Evolutionary conservation across 2,888 invertebrate species (phyloP).

Genomic region (Meandrusa payeni): DNA sequence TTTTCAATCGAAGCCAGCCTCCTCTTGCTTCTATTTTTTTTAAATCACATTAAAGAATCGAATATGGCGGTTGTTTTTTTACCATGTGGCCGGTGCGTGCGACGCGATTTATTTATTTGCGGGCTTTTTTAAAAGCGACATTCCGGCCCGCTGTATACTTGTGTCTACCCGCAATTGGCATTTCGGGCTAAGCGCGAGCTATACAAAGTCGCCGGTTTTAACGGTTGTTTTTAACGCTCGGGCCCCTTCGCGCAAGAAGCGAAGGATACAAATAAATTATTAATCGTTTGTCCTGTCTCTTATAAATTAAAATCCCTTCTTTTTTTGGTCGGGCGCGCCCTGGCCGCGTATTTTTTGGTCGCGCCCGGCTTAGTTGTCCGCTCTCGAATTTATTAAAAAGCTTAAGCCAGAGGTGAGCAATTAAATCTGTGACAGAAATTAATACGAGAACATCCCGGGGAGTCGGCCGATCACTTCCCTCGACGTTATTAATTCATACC

Average conservation of each 20-base stretch:
- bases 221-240: slow-evolving; percentile 80
- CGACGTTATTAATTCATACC: slow-evolving; percentile 58
- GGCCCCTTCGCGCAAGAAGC: slow-evolving; percentile 70
- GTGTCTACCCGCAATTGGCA: slow-evolving; percentile 81
- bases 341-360: slow-evolving; percentile 65
- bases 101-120: slow-evolving; percentile 81
- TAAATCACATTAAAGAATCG: slow-evolving; percentile 80
- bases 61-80: slow-evolving; percentile 78
- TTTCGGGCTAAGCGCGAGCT: slow-evolving; percentile 78
- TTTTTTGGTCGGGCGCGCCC: slow-evolving; percentile 66
- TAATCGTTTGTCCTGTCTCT: slow-evolving; percentile 82
- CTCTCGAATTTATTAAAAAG: slow-evolving; percentile 77
- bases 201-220: slow-evolving; percentile 78
- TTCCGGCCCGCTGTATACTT: slow-evolving; percentile 79
- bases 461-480: slow-evolving; percentile 43
- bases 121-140: slow-evolving; percentile 78
- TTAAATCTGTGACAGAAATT: slow-evolving; percentile 78
- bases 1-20: slow-evolving; percentile 78
- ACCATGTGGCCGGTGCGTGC: slow-evolving; percentile 62
- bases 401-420: slow-evolving; percentile 77
- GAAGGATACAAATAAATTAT: slow-evolving; percentile 80
- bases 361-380: slow-evolving; percentile 67
- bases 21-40: slow-evolving; percentile 76
- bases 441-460: slow-evolving; percentile 63
- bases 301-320: slow-evolving; percentile 79